Evolutionary conservation across 2,113 vertebrate genomes (phyloP).

Genomic region (Ageneiosus marmoratus): DNA sequence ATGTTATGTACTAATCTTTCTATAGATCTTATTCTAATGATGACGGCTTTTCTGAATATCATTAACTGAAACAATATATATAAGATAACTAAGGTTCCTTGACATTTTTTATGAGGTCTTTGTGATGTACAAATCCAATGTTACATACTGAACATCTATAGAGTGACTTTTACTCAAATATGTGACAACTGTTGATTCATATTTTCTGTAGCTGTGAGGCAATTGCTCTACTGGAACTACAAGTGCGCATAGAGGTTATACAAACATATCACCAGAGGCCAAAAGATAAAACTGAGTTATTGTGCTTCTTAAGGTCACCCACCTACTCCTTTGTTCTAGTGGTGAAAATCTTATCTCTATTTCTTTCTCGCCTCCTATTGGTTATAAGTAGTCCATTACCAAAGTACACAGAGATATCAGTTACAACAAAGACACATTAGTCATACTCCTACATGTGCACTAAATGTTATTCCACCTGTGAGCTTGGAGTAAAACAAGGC

Average conservation of each 20-base stretch:
- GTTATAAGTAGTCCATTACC: constrained; percentile 31
- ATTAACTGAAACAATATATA: no score
- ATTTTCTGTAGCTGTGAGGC: neutral
- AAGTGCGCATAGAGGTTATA: neutral
- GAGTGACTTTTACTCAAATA: neutral
- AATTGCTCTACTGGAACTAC: neutral
- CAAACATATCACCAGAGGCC: neutral
- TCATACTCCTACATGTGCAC: constrained; percentile 13
- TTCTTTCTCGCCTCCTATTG: constrained; percentile 27
- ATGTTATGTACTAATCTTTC: no score
- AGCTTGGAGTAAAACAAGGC: constrained; percentile 4
- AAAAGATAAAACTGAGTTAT: constrained; percentile 3
- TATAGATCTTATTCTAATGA: no score
- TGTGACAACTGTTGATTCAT: neutral
- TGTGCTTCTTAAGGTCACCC: constrained; percentile 19
- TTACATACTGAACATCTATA: neutral
- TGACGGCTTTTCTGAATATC: no score
- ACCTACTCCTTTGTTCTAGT: neutral
- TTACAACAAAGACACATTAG: constrained; percentile 6
- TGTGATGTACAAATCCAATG: no score
- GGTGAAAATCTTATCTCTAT: neutral
- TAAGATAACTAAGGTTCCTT: no score
- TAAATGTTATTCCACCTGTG: constrained; percentile 31
- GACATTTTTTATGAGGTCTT: no score
- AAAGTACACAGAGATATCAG: constrained; percentile 54